A percentile compares a stretch with the other conserved stretches of the same genome.
phyloP scores from a whole-genome alignment of 2,113 vertebrate species.

The Rhynchomys soricoides region DNA sequence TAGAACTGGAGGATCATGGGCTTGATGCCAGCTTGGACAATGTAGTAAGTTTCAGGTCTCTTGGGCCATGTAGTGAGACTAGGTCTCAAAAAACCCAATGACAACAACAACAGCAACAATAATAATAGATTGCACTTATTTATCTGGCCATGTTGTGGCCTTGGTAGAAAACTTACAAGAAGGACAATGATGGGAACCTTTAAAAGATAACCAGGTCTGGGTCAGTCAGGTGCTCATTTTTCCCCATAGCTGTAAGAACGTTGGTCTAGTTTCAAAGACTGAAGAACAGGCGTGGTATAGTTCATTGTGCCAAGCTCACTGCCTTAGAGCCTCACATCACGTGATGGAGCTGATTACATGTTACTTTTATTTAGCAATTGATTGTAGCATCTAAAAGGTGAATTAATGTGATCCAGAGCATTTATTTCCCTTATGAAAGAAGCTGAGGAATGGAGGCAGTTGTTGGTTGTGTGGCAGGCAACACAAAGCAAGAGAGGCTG shows the following conservation, averaged over 20 bases:
- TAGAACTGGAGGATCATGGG: neutral
- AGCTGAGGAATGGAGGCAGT: neutral
- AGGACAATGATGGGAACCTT: constrained; percentile 33
- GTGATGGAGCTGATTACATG: no score
- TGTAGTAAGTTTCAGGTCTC: neutral
- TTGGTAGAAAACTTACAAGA: neutral
- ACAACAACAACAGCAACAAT: neutral
- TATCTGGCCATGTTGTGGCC: neutral
- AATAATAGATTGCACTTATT: constrained; percentile 32
- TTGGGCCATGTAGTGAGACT: neutral
- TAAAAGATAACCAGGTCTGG: neutral
- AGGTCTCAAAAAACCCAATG: neutral
- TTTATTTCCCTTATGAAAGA: neutral
- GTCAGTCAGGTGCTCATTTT: neutral
- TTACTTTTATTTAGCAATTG: neutral
- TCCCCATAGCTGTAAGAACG: neutral
- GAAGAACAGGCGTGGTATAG: neutral
- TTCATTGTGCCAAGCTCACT: neutral
- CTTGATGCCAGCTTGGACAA: neutral
- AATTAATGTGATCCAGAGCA: neutral
- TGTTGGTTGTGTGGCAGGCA: neutral
- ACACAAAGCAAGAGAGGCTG: neutral
- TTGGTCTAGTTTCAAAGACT: neutral
- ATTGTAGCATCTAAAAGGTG: neutral
- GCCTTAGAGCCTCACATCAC: neutral